These are phyloP conservation scores for Drosophila pallidifrons DNA, from an alignment of 1,140 invertebrate genomes.

Conservation along the genomic window DNA sequence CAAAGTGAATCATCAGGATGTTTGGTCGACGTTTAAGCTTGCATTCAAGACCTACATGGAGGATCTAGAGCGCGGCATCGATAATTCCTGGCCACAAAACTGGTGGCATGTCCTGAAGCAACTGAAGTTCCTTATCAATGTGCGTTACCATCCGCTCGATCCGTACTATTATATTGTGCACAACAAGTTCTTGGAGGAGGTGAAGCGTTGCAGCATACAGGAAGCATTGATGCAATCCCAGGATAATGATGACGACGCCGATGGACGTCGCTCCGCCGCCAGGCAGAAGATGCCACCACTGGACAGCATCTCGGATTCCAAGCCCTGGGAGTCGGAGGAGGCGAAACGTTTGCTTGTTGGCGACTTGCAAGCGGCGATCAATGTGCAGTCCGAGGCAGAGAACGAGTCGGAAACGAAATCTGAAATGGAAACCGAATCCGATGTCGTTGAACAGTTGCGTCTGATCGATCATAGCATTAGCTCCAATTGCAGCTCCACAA, in stretches of 20 bases:
- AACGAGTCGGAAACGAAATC: not conserved
- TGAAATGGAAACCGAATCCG: too few relatives aligned
- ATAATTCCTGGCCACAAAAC: conserved; percentile 70
- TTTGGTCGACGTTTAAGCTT: conserved; percentile 70
- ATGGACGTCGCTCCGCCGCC: not conserved
- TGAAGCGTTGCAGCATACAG: conserved; percentile 64
- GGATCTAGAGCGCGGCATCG: conserved; percentile 67
- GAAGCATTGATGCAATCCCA: conserved; percentile 36
- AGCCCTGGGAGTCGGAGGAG: conserved; percentile 64
- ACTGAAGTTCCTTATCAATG: conserved; percentile 56
- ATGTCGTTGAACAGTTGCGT: too few relatives aligned
- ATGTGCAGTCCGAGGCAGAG: not conserved
- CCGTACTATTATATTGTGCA: conserved; percentile 78
- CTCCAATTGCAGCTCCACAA: too few relatives aligned
- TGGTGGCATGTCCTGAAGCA: conserved; percentile 73
- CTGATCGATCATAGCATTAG: too few relatives aligned
- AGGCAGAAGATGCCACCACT: not conserved
- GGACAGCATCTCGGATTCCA: not conserved
- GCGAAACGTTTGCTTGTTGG: conserved; percentile 45
- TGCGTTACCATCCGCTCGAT: conserved; percentile 66
- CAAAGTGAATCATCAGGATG: conserved; percentile 57
- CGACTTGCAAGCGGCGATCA: not conserved
- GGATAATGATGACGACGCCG: not conserved
- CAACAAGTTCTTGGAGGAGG: conserved; percentile 69
- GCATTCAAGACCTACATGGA: conserved; percentile 69